phyloP scores from a whole-genome alignment of 2,888 invertebrate species.

The Amphipoea lucens region DNA sequence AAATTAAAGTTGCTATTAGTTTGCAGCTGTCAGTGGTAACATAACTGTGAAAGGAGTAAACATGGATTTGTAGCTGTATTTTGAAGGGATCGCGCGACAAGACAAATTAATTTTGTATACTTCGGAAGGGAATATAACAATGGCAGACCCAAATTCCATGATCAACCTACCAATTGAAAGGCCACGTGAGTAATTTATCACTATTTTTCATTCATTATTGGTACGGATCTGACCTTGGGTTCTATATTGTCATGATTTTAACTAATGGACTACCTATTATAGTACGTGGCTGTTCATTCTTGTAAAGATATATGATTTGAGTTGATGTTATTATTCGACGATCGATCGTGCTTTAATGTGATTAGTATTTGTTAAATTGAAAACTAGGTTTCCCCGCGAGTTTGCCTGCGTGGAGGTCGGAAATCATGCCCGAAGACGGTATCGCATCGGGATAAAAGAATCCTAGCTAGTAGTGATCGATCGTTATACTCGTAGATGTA shows the following conservation, averaged over 20 bases:
- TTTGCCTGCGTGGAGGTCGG: not conserved
- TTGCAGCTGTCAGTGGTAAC: not conserved
- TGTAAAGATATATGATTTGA: not conserved
- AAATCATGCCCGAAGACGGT: not conserved
- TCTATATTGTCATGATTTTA: constrained; percentile 30
- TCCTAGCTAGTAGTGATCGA: too few relatives aligned
- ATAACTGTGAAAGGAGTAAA: too few relatives aligned
- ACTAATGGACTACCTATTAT: constrained; percentile 19
- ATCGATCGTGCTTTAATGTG: not conserved
- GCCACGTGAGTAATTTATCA: constrained; percentile 27
- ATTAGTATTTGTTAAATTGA: not conserved
- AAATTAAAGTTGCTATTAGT: not conserved
- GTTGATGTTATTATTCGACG: not conserved
- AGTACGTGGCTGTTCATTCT: not conserved
- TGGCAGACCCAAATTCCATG: constrained; percentile 7
- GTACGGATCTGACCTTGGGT: constrained; percentile 3
- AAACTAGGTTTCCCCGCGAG: too few relatives aligned
- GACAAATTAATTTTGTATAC: not conserved
- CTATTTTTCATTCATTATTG: constrained; percentile 27
- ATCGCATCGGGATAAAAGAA: not conserved
- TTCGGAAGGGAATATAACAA: constrained; percentile 20
- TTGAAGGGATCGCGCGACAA: not conserved
- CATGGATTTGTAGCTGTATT: not conserved
- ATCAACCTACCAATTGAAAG: constrained; percentile 8
- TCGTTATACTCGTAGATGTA: too few relatives aligned